phyloP scores from a whole-genome alignment of 1,140 invertebrate genomes.

The Drosophila biarmipes region DNA sequence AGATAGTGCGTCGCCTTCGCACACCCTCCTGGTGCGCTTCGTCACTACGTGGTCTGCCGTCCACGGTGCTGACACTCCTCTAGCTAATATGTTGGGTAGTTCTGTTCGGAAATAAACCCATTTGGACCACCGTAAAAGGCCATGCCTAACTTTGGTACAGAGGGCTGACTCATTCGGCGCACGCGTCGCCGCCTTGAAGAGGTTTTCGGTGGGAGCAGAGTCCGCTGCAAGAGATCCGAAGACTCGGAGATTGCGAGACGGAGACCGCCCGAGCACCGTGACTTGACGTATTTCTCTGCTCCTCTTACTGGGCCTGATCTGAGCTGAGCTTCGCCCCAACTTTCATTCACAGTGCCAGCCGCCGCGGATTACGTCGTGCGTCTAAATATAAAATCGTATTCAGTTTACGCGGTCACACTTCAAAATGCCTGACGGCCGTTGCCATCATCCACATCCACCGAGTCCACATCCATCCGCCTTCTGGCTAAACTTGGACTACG shows the following conservation, averaged over 20 bases:
- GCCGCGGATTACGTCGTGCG: constrained; percentile 64
- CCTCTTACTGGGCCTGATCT: constrained; percentile 34
- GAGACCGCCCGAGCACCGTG: constrained; percentile 51
- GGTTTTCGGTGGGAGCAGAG: constrained; percentile 40
- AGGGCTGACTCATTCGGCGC: constrained; percentile 56
- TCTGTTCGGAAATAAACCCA: not conserved
- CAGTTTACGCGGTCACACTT: constrained; percentile 79
- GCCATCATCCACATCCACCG: constrained; percentile 41
- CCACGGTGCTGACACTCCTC: not conserved
- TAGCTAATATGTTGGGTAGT: not conserved
- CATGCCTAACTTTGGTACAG: constrained; percentile 13
- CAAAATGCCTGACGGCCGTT: constrained; percentile 50
- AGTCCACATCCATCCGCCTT: constrained; percentile 65
- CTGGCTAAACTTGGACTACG: constrained; percentile 11
- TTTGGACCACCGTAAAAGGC: constrained; percentile 10
- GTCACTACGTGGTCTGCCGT: too few species aligned
- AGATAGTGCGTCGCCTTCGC: too few species aligned
- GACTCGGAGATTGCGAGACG: constrained; percentile 19
- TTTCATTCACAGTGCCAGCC: constrained; percentile 66
- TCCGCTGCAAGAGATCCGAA: constrained; percentile 15
- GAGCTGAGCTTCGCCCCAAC: constrained; percentile 40
- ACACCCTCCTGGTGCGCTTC: too few species aligned
- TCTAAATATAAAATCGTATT: constrained; percentile 76
- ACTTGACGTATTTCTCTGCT: constrained; percentile 51
- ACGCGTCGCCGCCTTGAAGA: constrained; percentile 46